Evolutionary conservation across 2,113 vertebrate species (phyloP).

Genomic region (Nesogale talazaci): DNA sequence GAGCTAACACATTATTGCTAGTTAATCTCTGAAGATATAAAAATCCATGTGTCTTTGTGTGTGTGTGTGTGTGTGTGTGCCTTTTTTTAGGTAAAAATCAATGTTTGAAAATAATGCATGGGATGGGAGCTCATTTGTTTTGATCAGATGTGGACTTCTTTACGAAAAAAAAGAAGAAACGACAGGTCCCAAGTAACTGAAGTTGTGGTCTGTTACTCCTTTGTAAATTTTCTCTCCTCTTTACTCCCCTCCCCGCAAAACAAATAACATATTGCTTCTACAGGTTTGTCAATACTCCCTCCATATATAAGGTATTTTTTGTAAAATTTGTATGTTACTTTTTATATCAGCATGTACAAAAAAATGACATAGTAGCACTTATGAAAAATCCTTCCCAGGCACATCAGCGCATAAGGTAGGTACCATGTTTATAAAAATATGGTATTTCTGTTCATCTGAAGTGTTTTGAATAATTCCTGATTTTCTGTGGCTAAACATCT

Average conservation of each 20-base stretch:
- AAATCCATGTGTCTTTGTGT: not conserved
- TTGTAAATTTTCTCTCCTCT: conserved; percentile 3
- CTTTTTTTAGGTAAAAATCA: conserved; percentile 32
- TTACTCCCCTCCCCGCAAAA: too few relatives aligned
- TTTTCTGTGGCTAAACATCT: not conserved
- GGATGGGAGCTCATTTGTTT: not conserved
- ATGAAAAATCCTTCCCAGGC: too few relatives aligned
- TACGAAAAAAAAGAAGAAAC: not conserved
- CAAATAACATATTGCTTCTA: too few relatives aligned
- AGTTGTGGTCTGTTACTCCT: not conserved
- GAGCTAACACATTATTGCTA: not conserved
- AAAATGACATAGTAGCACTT: too few relatives aligned
- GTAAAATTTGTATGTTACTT: too few relatives aligned
- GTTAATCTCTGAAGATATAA: not conserved
- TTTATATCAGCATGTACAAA: too few relatives aligned
- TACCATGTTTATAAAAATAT: too few relatives aligned
- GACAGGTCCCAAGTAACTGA: not conserved
- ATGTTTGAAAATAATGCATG: not conserved
- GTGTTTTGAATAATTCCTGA: not conserved
- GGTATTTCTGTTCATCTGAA: not conserved
- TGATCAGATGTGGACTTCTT: not conserved
- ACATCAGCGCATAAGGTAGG: too few relatives aligned
- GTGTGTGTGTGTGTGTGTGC: too few relatives aligned
- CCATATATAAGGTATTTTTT: too few relatives aligned
- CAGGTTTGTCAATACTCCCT: too few relatives aligned